These are phyloP conservation scores for Drosophila nigromelanica DNA, from an alignment of 1,140 invertebrate genomes.

Conservation along the genomic window DNA sequence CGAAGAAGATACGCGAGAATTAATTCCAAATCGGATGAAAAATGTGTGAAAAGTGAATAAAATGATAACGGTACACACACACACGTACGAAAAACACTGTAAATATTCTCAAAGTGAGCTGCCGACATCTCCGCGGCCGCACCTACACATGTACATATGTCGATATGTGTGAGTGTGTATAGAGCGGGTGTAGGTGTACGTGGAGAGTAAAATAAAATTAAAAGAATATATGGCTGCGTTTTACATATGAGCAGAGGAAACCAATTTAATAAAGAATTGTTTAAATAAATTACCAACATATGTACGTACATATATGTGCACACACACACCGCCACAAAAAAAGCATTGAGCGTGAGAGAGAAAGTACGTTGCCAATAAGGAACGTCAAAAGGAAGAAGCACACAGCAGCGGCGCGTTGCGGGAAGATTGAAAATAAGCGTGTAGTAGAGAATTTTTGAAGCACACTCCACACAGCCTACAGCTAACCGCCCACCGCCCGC, in stretches of 20 bases:
- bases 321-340: constrained; percentile 34
- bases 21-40: constrained; percentile 22
- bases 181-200: constrained; percentile 54
- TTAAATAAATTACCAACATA: constrained; percentile 59
- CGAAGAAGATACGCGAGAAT: background rate
- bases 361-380: constrained; percentile 52
- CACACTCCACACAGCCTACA: constrained; percentile 46
- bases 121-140: constrained; percentile 59
- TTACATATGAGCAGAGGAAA: constrained; percentile 28
- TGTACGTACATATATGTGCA: constrained; percentile 41
- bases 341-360: constrained; percentile 42
- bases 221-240: constrained; percentile 1
- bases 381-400: constrained; percentile 54
- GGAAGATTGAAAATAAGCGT: constrained; percentile 82
- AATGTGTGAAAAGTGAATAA: constrained; percentile 39
- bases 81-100: constrained; percentile 11
- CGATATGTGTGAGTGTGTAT: constrained; percentile 25
- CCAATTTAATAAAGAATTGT: constrained; percentile 38
- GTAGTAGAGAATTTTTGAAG: constrained; percentile 82
- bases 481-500: constrained; percentile 29
- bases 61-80: constrained; percentile 53
- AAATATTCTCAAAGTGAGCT: constrained; percentile 48
- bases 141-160: constrained; percentile 55
- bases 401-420: constrained; percentile 70
- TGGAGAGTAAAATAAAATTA: constrained; percentile 32